Conservation (phyloP, 2,888 invertebrate genomes). For the Apamea epomidion region DNA sequence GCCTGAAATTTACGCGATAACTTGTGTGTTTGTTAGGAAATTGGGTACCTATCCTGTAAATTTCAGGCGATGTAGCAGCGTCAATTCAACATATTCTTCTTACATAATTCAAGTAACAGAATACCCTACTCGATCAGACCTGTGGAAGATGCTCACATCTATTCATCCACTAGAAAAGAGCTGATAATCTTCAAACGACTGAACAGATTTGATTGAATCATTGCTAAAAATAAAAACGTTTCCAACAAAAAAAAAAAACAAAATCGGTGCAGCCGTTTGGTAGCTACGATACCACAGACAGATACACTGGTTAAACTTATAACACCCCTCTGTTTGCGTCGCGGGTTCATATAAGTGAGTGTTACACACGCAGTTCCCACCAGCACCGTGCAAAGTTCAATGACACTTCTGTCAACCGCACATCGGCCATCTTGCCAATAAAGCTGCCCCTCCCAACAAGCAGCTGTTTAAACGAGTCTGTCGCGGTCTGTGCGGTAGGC, state of each 20-base stretch:
- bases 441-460: slow-evolving; percentile 26
- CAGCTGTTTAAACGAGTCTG: slow-evolving; percentile 4
- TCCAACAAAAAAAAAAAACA: background rate
- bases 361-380: background rate
- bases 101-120: background rate
- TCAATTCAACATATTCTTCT: background rate
- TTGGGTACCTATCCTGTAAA: background rate
- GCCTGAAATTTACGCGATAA: background rate
- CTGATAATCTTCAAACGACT: background rate
- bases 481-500: background rate
- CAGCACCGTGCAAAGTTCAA: background rate
- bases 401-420: background rate
- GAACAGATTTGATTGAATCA: background rate
- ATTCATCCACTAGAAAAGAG: background rate
- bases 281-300: background rate
- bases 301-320: background rate
- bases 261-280: background rate
- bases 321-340: background rate
- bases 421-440: slow-evolving; percentile 37
- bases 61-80: too few relatives aligned
- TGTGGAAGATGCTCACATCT: background rate
- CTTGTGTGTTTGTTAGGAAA: background rate
- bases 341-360: too few relatives aligned
- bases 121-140: background rate
- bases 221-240: background rate